Percentiles rank a stretch among this genome's conserved stretches.
Evolutionary conservation across 2,113 vertebrate species (phyloP).

Genomic region (Ailuropoda melanoleuca): DNA sequence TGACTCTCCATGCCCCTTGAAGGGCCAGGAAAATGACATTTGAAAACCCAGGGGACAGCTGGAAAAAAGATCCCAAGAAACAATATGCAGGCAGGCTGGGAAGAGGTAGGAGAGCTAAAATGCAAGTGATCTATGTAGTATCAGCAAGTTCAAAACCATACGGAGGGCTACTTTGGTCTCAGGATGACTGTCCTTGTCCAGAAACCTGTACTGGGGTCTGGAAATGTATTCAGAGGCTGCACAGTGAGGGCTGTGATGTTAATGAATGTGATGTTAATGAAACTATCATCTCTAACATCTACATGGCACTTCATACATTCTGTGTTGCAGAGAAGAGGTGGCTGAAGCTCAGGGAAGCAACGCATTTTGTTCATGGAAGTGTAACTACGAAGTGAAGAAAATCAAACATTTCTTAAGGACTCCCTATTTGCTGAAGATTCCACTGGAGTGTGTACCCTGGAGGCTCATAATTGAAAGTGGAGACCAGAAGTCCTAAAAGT

Average conservation of each 20-base stretch:
- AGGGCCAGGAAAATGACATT: neutral
- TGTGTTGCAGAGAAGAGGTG: neutral
- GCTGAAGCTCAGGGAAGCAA: neutral
- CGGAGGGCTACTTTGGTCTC: too few relatives aligned
- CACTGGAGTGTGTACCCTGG: neutral
- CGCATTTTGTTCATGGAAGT: neutral
- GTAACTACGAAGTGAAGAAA: neutral
- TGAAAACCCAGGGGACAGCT: conserved; percentile 49
- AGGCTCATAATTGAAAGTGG: neutral
- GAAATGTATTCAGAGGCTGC: neutral
- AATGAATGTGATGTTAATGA: neutral
- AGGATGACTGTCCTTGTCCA: neutral
- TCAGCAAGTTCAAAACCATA: neutral
- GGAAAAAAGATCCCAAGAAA: conserved; percentile 43
- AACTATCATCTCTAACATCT: neutral
- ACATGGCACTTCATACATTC: neutral
- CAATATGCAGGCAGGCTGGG: neutral
- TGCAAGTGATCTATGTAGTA: neutral
- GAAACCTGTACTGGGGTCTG: neutral
- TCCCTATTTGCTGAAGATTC: neutral
- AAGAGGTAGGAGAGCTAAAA: neutral
- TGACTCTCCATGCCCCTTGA: neutral
- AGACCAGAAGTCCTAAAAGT: neutral
- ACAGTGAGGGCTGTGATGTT: neutral
- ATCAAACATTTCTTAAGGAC: neutral